phyloP scores from a whole-genome alignment of 1,140 invertebrate species.

The Drosophila athabasca region DNA sequence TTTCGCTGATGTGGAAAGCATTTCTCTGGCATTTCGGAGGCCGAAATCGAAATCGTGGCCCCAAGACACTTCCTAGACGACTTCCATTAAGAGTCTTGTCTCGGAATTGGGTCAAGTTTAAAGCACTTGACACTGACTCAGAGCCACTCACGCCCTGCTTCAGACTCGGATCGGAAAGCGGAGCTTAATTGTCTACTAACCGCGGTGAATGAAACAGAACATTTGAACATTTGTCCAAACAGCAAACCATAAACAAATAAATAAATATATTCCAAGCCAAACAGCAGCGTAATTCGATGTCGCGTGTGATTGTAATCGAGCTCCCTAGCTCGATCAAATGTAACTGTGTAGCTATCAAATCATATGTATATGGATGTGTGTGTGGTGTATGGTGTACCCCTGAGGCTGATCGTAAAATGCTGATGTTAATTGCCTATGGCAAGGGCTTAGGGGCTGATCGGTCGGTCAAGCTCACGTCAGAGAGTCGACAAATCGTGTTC shows the following conservation, averaged over 20 bases:
- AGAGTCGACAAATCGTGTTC: too few species aligned
- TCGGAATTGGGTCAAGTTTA: slow-evolving; percentile 66
- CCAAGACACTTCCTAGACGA: slow-evolving; percentile 44
- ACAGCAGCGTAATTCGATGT: neutral
- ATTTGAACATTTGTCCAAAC: slow-evolving; percentile 51
- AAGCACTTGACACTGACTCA: slow-evolving; percentile 58
- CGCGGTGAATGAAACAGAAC: slow-evolving; percentile 36
- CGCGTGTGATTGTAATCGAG: slow-evolving; percentile 28
- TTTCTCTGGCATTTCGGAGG: slow-evolving; percentile 38
- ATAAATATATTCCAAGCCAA: slow-evolving; percentile 6
- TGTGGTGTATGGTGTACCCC: neutral
- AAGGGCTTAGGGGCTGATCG: neutral
- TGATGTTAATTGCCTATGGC: slow-evolving; percentile 19
- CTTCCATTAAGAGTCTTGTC: slow-evolving; percentile 25
- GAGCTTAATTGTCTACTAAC: slow-evolving; percentile 20
- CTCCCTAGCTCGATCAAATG: slow-evolving; percentile 32
- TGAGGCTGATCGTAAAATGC: slow-evolving; percentile 3
- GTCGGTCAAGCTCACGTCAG: too few species aligned
- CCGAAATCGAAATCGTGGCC: slow-evolving; percentile 22
- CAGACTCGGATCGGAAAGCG: neutral
- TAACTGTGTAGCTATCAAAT: slow-evolving; percentile 20
- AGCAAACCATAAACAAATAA: slow-evolving; percentile 24
- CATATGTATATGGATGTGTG: too few species aligned
- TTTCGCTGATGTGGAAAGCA: slow-evolving; percentile 51
- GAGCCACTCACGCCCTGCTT: neutral